Percentiles rank a stretch among this genome's conserved stretches.
phyloP scores from a whole-genome alignment of 2,113 vertebrate species.

The Coracopsis vasa region DNA sequence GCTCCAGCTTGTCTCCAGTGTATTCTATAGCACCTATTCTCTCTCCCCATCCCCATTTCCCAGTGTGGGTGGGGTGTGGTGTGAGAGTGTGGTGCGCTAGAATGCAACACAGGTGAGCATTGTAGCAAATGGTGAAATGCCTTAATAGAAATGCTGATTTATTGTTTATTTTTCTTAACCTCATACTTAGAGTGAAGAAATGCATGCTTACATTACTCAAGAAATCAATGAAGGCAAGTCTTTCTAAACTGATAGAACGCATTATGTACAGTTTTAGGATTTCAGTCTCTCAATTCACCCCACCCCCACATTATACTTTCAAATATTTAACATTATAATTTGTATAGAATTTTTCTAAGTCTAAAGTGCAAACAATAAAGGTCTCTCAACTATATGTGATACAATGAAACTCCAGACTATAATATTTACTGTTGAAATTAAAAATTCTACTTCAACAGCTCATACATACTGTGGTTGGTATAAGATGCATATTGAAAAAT shows the following conservation, averaged over 20 bases:
- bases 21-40: neutral
- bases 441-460: constrained; percentile 10
- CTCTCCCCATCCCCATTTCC: neutral
- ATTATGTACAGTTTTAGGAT: neutral
- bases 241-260: constrained; percentile 19
- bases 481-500: constrained; percentile 28
- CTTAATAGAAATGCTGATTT: constrained; percentile 17
- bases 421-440: constrained; percentile 19
- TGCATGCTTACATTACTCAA: constrained; percentile 17
- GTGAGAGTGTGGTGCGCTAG: neutral
- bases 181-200: neutral
- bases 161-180: constrained; percentile 33
- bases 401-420: neutral
- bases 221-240: neutral
- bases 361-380: constrained; percentile 39
- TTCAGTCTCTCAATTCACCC: neutral
- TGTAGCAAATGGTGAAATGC: neutral
- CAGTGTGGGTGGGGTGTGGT: neutral
- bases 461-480: neutral
- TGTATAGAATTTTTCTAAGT: constrained; percentile 39
- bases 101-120: constrained; percentile 37
- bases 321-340: constrained; percentile 52
- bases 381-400: neutral
- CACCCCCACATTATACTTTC: neutral
- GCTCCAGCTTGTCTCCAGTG: neutral